Conservation (phyloP, 2,113 vertebrate genomes). For the Periophthalmodon schlosseri region DNA sequence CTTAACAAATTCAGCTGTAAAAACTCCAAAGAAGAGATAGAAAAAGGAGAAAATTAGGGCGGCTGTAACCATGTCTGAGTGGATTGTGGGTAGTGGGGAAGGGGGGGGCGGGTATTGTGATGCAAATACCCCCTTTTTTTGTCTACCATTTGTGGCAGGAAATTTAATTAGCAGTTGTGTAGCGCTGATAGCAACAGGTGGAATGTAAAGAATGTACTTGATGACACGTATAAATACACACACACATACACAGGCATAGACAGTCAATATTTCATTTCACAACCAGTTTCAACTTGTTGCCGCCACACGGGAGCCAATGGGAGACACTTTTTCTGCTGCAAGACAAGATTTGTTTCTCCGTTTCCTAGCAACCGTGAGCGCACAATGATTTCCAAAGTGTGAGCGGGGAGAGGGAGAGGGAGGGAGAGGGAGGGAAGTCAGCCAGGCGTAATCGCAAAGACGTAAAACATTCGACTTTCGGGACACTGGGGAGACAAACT, state of each 20-base stretch:
- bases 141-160: slow-evolving; percentile 80
- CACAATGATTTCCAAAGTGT: slow-evolving; percentile 51
- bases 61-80: slow-evolving; percentile 54
- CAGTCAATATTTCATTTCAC: slow-evolving; percentile 61
- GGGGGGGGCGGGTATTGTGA: slow-evolving; percentile 74
- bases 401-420: slow-evolving; percentile 15
- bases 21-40: slow-evolving; percentile 39
- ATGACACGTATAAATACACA: slow-evolving; percentile 55
- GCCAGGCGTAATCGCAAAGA: slow-evolving; percentile 15
- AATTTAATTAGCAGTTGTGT: slow-evolving; percentile 83
- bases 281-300: slow-evolving; percentile 75
- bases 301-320: slow-evolving; percentile 40
- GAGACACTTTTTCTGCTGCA: slow-evolving; percentile 28
- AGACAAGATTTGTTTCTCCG: slow-evolving; percentile 53
- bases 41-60: slow-evolving; percentile 30
- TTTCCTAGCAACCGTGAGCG: slow-evolving; percentile 55
- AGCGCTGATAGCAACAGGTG: slow-evolving; percentile 83
- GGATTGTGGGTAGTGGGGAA: background rate
- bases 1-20: slow-evolving; percentile 38
- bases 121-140: slow-evolving; percentile 80
- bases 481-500: slow-evolving; percentile 12
- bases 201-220: slow-evolving; percentile 83
- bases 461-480: slow-evolving; percentile 39
- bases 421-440: slow-evolving; percentile 8
- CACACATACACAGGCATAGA: slow-evolving; percentile 43